Conservation (phyloP, 1,140 invertebrate species). For the Diachasma alloeum region DNA sequence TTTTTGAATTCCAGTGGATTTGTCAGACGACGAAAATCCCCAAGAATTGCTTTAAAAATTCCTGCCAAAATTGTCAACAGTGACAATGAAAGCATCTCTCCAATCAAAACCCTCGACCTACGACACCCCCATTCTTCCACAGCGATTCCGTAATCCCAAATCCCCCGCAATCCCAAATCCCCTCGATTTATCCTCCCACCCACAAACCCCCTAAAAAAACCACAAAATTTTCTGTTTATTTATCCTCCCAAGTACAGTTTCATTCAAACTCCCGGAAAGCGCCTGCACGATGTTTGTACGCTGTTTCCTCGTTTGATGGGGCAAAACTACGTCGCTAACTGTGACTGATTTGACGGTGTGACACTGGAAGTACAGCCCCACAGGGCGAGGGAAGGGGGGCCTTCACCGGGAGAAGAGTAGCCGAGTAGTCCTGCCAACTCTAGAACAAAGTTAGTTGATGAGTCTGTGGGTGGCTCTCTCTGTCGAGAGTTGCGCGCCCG, state of each 20-base stretch:
- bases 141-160: too few species aligned
- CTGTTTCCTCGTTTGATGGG: slow-evolving; percentile 57
- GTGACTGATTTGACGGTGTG: slow-evolving; percentile 56
- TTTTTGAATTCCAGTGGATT: too few species aligned
- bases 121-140: too few species aligned
- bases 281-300: slow-evolving; percentile 52
- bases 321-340: slow-evolving; percentile 59
- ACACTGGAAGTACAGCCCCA: slow-evolving; percentile 31
- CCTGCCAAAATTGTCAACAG: too few species aligned
- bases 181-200: neutral
- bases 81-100: too few species aligned
- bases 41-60: too few species aligned
- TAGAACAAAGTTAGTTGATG: slow-evolving; percentile 63
- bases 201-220: neutral
- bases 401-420: slow-evolving; percentile 23
- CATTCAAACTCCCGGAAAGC: slow-evolving; percentile 15
- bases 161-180: neutral
- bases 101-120: too few species aligned
- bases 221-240: slow-evolving; percentile 8
- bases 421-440: slow-evolving; percentile 54
- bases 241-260: neutral
- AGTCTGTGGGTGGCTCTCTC: slow-evolving; percentile 52
- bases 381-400: slow-evolving; percentile 7
- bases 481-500: neutral
- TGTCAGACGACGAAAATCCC: too few species aligned